phyloP scores from a whole-genome alignment of 2,888 invertebrate species.

The Drosophila kanekoi region DNA sequence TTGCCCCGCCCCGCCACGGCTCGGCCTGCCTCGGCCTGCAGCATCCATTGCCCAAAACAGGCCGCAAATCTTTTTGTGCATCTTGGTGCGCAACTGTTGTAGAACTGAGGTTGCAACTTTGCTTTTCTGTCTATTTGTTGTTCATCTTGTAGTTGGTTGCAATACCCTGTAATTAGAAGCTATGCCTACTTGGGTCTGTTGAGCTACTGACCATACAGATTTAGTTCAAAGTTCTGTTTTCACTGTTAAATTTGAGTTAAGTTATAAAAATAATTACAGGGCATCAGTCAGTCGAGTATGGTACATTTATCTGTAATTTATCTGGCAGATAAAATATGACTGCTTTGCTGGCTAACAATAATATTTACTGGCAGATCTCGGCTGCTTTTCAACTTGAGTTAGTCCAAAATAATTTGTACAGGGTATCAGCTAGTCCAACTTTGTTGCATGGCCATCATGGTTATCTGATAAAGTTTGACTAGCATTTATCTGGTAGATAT shows the following conservation, averaged over 20 bases:
- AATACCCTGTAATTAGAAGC: slow-evolving; percentile 25
- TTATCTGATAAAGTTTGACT: too few relatives aligned
- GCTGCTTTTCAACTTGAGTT: background rate
- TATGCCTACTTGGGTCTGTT: accelerated
- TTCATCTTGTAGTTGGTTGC: slow-evolving; percentile 17
- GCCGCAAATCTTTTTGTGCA: slow-evolving; percentile 58
- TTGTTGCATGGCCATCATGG: too few relatives aligned
- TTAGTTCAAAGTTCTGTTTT: too few relatives aligned
- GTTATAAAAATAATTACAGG: background rate
- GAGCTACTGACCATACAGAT: too few relatives aligned
- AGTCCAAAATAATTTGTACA: background rate
- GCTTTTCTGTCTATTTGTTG: slow-evolving; percentile 35
- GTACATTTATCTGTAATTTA: too few relatives aligned
- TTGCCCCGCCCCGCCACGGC: background rate
- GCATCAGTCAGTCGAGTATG: background rate
- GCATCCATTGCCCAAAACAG: slow-evolving; percentile 1
- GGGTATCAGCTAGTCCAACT: background rate
- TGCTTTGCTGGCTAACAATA: too few relatives aligned
- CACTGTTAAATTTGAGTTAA: too few relatives aligned
- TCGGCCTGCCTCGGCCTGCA: too few relatives aligned
- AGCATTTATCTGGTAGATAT: too few relatives aligned
- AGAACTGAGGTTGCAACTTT: slow-evolving; percentile 49
- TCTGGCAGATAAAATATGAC: too few relatives aligned
- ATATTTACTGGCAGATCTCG: background rate
- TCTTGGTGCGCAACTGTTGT: slow-evolving; percentile 44